These are phyloP conservation scores for Gymnoscopelus braueri DNA, from an alignment of 2,797 vertebrate genomes.

Conservation along the genomic window DNA sequence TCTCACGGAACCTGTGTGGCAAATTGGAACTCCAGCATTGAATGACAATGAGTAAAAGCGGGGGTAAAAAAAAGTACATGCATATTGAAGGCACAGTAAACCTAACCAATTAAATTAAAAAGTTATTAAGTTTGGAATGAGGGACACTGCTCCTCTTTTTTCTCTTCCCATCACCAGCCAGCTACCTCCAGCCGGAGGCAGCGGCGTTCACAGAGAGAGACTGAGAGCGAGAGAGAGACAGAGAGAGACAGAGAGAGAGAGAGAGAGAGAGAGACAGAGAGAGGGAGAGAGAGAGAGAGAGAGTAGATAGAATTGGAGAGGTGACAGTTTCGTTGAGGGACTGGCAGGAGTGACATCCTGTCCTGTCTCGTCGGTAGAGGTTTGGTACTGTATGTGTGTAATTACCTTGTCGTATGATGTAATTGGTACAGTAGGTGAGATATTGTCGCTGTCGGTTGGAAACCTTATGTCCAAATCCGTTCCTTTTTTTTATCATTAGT, in stretches of 20 bases:
- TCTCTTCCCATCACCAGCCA: conserved; percentile 49
- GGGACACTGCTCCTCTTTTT: conserved; percentile 53
- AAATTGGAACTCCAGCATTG: conserved; percentile 75
- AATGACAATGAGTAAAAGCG: conserved; percentile 77
- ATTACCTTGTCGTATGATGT: too few species aligned
- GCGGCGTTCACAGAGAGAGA: conserved; percentile 46
- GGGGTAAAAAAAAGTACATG: conserved; percentile 45
- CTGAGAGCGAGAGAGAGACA: not conserved
- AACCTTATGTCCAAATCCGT: too few species aligned
- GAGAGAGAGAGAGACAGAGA: conserved; percentile 29
- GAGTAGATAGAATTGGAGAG: not conserved
- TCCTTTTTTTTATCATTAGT: too few species aligned
- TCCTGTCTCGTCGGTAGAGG: too few species aligned
- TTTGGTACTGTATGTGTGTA: too few species aligned
- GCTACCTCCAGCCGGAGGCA: conserved; percentile 60
- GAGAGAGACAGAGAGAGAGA: not conserved
- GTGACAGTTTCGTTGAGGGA: too few species aligned
- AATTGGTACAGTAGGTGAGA: too few species aligned
- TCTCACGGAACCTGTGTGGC: conserved; percentile 71
- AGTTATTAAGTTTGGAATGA: conserved; percentile 81
- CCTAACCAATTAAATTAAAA: conserved; percentile 85
- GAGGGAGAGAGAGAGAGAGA: conserved; percentile 25
- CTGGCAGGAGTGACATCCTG: too few species aligned
- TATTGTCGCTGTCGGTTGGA: too few species aligned
- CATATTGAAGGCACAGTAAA: conserved; percentile 79